Conservation (phyloP, 2,113 vertebrate genomes). For the Phylloscopus whistleri region DNA sequence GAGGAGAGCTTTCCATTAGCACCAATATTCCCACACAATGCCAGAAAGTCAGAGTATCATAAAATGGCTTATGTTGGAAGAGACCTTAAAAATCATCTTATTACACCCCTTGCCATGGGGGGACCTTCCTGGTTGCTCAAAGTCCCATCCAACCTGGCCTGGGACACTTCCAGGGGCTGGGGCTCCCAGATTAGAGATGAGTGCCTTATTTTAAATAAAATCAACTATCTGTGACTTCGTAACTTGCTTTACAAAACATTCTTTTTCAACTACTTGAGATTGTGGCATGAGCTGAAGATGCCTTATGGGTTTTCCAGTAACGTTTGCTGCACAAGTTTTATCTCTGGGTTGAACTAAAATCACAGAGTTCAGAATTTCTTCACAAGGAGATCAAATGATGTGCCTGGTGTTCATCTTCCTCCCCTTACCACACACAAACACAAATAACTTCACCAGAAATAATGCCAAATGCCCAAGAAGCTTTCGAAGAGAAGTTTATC, state of each 20-base stretch:
- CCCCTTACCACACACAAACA: background rate
- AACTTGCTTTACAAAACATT: background rate
- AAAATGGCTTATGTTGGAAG: background rate
- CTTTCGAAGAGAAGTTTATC: background rate
- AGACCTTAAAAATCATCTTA: background rate
- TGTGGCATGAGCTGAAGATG: background rate
- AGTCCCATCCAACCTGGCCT: background rate
- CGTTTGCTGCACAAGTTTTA: background rate
- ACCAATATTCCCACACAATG: background rate
- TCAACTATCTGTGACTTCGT: background rate
- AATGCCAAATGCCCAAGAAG: background rate
- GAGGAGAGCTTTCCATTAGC: background rate
- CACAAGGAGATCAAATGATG: background rate
- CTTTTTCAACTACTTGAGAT: background rate
- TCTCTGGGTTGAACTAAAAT: background rate
- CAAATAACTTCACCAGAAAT: background rate
- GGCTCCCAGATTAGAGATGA: background rate
- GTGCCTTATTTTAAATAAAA: background rate
- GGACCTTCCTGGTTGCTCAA: rapidly evolving
- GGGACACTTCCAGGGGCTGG: background rate
- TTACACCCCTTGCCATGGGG: background rate
- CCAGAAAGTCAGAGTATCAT: background rate
- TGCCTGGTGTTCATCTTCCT: background rate
- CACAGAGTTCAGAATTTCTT: background rate
- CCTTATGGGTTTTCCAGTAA: background rate